phyloP scores from a whole-genome alignment of 2,888 invertebrate species.

The Panopea generosa region DNA sequence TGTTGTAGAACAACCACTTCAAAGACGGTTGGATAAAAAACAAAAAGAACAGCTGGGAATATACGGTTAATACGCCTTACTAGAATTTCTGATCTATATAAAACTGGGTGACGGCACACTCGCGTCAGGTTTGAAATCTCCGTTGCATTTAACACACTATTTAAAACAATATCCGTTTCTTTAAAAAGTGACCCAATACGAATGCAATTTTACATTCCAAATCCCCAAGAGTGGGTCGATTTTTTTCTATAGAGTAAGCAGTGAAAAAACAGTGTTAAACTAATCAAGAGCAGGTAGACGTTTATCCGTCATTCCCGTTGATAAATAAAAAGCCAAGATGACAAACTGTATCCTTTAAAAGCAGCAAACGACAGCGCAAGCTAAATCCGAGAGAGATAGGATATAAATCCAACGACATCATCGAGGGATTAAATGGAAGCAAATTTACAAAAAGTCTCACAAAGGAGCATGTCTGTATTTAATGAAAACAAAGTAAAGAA shows the following conservation, averaged over 20 bases:
- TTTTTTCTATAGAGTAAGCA: constrained; percentile 39
- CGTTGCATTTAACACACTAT: constrained; percentile 44
- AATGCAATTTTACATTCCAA: constrained; percentile 61
- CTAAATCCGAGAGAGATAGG: constrained; percentile 45
- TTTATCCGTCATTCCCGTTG: constrained; percentile 26
- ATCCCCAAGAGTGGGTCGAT: constrained; percentile 55
- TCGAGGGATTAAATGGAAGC: constrained; percentile 1
- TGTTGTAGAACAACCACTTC: constrained; percentile 30
- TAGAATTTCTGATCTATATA: constrained; percentile 53
- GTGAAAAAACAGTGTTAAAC: constrained; percentile 21
- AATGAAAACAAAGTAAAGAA: constrained; percentile 50
- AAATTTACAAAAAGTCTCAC: neutral
- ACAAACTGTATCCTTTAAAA: constrained; percentile 28
- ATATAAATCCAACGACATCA: constrained; percentile 43
- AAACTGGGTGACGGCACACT: constrained; percentile 12
- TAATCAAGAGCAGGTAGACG: constrained; percentile 39
- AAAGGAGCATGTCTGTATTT: constrained; percentile 49
- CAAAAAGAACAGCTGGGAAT: constrained; percentile 26
- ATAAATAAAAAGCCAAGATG: constrained; percentile 5
- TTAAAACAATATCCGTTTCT: constrained; percentile 37
- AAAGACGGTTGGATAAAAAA: constrained; percentile 42
- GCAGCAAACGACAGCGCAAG: constrained; percentile 46
- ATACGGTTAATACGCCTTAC: constrained; percentile 25
- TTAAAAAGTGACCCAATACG: no score
- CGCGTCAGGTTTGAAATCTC: constrained; percentile 32